Percentiles rank a stretch among this genome's conserved stretches.
Conservation (phyloP, 2,797 vertebrate species). For the Borostomias antarcticus region DNA sequence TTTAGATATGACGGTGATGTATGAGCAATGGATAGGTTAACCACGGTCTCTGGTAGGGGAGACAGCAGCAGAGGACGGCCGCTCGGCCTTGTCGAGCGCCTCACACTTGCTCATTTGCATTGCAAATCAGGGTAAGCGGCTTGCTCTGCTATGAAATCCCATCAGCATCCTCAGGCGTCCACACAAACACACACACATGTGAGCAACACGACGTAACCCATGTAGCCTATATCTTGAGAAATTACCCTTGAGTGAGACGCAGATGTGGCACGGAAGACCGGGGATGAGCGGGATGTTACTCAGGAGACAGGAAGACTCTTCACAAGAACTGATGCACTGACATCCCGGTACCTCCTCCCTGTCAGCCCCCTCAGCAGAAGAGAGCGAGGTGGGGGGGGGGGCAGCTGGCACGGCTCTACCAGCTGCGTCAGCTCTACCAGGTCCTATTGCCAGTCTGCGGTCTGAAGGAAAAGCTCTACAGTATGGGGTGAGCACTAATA, state of each 20-base stretch:
- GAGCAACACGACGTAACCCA: constrained; percentile 15
- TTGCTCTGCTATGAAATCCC: constrained; percentile 58
- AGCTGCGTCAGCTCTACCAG: constrained; percentile 26
- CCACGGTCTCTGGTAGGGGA: constrained; percentile 28
- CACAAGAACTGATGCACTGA: constrained; percentile 9
- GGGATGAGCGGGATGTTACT: constrained; percentile 5
- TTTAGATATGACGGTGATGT: not conserved
- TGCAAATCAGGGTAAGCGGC: constrained; percentile 65
- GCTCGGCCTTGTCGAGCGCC: constrained; percentile 39
- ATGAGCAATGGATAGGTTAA: constrained; percentile 42
- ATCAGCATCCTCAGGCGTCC: constrained; percentile 43
- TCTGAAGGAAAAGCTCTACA: not conserved
- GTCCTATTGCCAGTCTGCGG: constrained; percentile 20
- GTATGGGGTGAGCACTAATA: not conserved
- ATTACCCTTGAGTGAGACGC: constrained; percentile 21
- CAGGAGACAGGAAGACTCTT: not conserved
- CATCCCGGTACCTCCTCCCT: constrained; percentile 19
- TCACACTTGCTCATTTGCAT: constrained; percentile 65
- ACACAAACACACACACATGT: constrained; percentile 37
- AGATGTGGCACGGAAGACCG: constrained; percentile 12
- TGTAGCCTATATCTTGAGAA: constrained; percentile 18
- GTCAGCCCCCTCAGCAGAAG: not conserved
- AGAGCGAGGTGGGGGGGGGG: no score
- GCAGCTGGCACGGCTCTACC: constrained; percentile 33
- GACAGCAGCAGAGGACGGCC: constrained; percentile 22